phyloP scores from a whole-genome alignment of 2,113 vertebrate species.

The Barbus barbus region DNA sequence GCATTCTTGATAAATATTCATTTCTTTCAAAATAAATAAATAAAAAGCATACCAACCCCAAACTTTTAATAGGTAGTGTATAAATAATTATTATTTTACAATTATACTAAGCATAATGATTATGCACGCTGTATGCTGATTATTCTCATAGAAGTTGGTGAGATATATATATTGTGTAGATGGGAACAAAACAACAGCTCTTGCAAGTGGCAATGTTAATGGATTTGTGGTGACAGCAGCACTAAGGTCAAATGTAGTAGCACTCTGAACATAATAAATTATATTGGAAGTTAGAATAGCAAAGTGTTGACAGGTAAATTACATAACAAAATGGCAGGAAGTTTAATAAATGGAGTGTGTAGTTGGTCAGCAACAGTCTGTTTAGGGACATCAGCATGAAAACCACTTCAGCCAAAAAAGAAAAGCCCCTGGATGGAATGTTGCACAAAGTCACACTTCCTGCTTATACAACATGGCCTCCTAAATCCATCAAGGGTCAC shows the following conservation, averaged over 20 bases:
- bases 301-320: conserved; percentile 45
- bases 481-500: conserved; percentile 47
- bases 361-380: too few relatives aligned
- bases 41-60: too few relatives aligned
- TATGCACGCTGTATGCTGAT: neutral
- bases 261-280: neutral
- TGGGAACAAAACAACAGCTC: neutral
- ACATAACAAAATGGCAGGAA: conserved; percentile 36
- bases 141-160: neutral
- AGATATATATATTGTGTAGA: neutral
- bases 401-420: conserved; percentile 9
- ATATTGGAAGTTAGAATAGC: neutral
- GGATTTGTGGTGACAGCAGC: conserved; percentile 32
- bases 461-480: conserved; percentile 50
- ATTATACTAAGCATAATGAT: neutral
- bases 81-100: neutral
- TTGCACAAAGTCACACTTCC: conserved; percentile 48
- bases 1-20: neutral
- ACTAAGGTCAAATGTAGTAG: conserved; percentile 4
- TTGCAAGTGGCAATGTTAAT: conserved; percentile 32
- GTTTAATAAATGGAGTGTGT: conserved; percentile 35
- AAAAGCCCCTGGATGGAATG: conserved; percentile 33
- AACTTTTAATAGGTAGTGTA: too few relatives aligned
- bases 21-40: too few relatives aligned
- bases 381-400: conserved; percentile 29